Evolutionary conservation across 53 echinoderm and acorn worm species (phyloP).

Genomic region (Actinopyga echinites): DNA sequence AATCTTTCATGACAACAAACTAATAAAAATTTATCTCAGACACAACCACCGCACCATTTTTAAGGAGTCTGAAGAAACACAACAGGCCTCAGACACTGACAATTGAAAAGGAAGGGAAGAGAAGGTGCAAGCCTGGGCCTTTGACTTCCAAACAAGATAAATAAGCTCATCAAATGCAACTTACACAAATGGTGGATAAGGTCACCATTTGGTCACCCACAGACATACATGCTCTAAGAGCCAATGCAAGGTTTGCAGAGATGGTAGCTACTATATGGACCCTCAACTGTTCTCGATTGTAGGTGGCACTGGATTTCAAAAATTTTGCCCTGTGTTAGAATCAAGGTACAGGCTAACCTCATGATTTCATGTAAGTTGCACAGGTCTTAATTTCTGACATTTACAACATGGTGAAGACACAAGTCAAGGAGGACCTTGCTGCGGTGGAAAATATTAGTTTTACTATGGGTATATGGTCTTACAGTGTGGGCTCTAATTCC

Average conservation of each 20-base stretch:
- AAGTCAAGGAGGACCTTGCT: neutral
- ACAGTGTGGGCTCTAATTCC: conserved; percentile 6
- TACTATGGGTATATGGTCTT: conserved; percentile 49
- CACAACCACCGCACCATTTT: neutral
- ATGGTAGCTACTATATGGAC: conserved; percentile 35
- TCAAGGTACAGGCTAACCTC: conserved; percentile 25
- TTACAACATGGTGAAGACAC: conserved; percentile 1
- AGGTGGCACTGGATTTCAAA: conserved; percentile 26
- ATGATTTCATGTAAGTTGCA: conserved; percentile 3
- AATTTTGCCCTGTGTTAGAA: conserved; percentile 18
- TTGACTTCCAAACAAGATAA: conserved; percentile 8
- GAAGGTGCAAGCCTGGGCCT: neutral
- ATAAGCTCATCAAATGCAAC: conserved; percentile 4
- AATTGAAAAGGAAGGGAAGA: conserved; percentile 1
- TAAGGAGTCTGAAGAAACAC: neutral
- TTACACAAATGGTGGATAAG: conserved; percentile 19
- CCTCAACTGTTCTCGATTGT: conserved; percentile 3
- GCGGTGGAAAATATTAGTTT: conserved; percentile 9
- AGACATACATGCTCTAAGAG: neutral
- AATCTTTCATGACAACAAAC: conserved; percentile 9
- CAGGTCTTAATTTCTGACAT: conserved; percentile 35
- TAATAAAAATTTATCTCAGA: too few species aligned
- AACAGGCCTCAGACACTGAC: neutral
- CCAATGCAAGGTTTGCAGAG: neutral
- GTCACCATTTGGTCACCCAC: neutral